Percentiles rank a stretch among this genome's conserved stretches.
These are phyloP conservation scores for Centropyge bicolor DNA, from an alignment of 2,797 vertebrate genomes.

Conservation along the genomic window DNA sequence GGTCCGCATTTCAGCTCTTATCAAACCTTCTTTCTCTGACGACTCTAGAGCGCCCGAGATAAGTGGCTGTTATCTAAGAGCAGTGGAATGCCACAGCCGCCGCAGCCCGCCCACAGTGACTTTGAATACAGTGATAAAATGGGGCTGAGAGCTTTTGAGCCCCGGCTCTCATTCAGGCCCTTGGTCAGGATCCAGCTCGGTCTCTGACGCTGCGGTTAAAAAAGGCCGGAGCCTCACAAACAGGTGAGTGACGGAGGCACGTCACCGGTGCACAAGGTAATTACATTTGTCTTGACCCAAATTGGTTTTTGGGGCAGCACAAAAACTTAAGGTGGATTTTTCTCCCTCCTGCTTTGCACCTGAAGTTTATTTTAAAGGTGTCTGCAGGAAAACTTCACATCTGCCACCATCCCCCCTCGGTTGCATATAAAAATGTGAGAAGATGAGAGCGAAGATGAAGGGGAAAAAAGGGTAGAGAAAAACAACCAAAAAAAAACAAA, in stretches of 20 bases:
- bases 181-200: slow-evolving; percentile 57
- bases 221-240: slow-evolving; percentile 59
- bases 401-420: slow-evolving; percentile 26
- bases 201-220: slow-evolving; percentile 63
- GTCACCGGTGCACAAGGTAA: slow-evolving; percentile 63
- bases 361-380: slow-evolving; percentile 22
- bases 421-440: slow-evolving; percentile 42
- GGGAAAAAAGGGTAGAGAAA: not conserved
- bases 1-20: slow-evolving; percentile 79
- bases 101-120: slow-evolving; percentile 76
- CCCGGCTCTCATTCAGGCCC: slow-evolving; percentile 69
- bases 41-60: slow-evolving; percentile 74
- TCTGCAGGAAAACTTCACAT: slow-evolving; percentile 32
- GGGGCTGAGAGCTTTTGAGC: slow-evolving; percentile 69
- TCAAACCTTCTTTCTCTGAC: slow-evolving; percentile 77
- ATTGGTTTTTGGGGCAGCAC: slow-evolving; percentile 46
- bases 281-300: slow-evolving; percentile 75
- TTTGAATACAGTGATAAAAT: slow-evolving; percentile 78
- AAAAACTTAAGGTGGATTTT: slow-evolving; percentile 35
- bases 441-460: slow-evolving; percentile 19
- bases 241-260: slow-evolving; percentile 69
- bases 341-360: not conserved
- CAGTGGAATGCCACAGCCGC: slow-evolving; percentile 70
- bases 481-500: not conserved
- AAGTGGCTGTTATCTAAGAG: slow-evolving; percentile 81